Conservation (phyloP, 2,113 vertebrate genomes). For the Gymnocephalus cernua region DNA sequence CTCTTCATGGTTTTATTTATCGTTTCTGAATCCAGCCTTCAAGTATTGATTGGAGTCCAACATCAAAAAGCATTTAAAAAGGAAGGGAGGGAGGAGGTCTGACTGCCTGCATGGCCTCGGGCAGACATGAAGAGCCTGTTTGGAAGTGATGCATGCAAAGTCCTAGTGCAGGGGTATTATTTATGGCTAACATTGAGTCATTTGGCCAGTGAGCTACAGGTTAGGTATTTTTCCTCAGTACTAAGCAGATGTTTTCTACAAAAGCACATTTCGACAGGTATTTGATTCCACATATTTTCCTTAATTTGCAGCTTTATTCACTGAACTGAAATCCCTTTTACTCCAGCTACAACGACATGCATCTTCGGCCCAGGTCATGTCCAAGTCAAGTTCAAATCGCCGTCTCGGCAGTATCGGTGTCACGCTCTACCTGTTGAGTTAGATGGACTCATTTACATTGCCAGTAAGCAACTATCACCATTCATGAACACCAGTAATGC, state of each 20-base stretch:
- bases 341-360: neutral
- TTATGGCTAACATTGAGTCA: slow-evolving; percentile 70
- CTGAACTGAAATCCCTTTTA: slow-evolving; percentile 2
- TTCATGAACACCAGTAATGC: slow-evolving; percentile 65
- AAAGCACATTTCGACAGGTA: slow-evolving; percentile 38
- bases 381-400: slow-evolving; percentile 29
- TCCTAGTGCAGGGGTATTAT: slow-evolving; percentile 65
- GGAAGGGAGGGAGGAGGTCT: slow-evolving; percentile 68
- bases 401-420: slow-evolving; percentile 29
- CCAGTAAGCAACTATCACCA: slow-evolving; percentile 61
- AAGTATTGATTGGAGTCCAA: slow-evolving; percentile 79
- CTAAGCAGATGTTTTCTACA: slow-evolving; percentile 18
- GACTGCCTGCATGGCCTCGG: slow-evolving; percentile 71
- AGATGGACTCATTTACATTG: slow-evolving; percentile 60
- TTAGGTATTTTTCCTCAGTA: slow-evolving; percentile 53
- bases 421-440: slow-evolving; percentile 37
- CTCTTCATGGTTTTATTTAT: slow-evolving; percentile 73
- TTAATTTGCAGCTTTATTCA: slow-evolving; percentile 3
- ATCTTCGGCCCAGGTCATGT: slow-evolving; percentile 20
- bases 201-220: slow-evolving; percentile 61
- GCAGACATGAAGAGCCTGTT: slow-evolving; percentile 66
- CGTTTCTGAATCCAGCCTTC: slow-evolving; percentile 77
- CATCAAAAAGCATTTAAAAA: slow-evolving; percentile 80
- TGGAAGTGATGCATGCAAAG: slow-evolving; percentile 73
- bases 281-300: slow-evolving; percentile 40